Conservation (phyloP, 1,140 invertebrate species). For the Neoseiulus cucumeris region DNA sequence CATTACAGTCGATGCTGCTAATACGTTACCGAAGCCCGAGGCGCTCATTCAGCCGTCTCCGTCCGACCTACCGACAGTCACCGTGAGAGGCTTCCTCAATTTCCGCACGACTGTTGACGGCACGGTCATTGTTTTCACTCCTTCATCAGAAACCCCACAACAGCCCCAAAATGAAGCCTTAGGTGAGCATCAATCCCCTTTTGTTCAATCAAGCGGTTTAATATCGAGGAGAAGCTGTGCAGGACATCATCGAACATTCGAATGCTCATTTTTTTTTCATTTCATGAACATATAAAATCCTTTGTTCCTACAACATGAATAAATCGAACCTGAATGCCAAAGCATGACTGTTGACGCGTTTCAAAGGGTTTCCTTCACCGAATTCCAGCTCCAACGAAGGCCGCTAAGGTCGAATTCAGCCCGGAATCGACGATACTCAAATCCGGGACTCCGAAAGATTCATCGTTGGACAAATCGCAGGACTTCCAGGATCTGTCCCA, state of each 20-base stretch:
- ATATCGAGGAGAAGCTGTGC: constrained; percentile 3
- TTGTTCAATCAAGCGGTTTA: neutral
- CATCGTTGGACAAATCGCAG: neutral
- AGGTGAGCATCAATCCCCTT: neutral
- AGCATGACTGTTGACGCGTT: no score
- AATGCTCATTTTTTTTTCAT: no score
- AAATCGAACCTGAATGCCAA: no score
- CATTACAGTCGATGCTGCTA: neutral
- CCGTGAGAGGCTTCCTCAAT: constrained; percentile 69
- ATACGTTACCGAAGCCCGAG: neutral
- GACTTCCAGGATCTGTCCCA: constrained; percentile 7
- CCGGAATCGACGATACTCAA: constrained; percentile 1
- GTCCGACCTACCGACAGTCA: constrained; percentile 39
- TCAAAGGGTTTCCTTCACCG: neutral
- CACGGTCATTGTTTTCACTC: constrained; percentile 71
- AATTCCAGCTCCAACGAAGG: constrained; percentile 3
- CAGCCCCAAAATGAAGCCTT: constrained; percentile 1
- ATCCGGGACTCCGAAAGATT: constrained; percentile 1
- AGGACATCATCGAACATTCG: no score
- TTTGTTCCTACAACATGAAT: no score
- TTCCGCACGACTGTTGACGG: constrained; percentile 71
- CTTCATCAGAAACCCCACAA: constrained; percentile 35
- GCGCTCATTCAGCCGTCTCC: neutral
- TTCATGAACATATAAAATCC: no score
- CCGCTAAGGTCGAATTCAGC: neutral